Evolutionary conservation across 2,797 vertebrate species (phyloP).

Genomic region (Buphagus erythrorhynchus): DNA sequence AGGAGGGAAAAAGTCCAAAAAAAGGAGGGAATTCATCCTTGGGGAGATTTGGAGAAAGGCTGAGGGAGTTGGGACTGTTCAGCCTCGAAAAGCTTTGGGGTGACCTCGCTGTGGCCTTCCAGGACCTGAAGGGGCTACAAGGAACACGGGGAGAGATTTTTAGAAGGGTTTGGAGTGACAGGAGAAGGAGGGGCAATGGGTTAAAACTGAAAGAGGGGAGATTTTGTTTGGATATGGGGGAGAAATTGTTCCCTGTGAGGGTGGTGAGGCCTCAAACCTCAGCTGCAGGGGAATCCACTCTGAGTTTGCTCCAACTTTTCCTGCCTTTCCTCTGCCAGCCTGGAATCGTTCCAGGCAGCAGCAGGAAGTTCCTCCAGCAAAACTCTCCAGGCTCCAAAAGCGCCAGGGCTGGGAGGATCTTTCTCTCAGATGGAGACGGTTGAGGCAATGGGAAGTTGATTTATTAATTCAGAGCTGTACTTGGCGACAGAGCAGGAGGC

Average conservation of each 20-base stretch:
- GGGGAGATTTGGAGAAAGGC: background rate
- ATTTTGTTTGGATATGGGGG: rapidly evolving
- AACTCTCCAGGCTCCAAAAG: background rate
- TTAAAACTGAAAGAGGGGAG: background rate
- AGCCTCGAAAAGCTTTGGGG: background rate
- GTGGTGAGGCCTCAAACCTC: background rate
- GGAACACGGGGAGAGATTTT: rapidly evolving
- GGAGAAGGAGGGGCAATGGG: rapidly evolving
- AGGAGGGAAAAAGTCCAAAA: background rate
- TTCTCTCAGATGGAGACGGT: background rate
- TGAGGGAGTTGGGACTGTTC: background rate
- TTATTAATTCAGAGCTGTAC: background rate
- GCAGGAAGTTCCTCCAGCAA: background rate
- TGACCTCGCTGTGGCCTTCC: background rate
- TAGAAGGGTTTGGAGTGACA: background rate
- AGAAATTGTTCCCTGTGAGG: background rate
- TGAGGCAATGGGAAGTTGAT: background rate
- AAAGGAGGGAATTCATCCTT: background rate
- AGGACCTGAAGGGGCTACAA: background rate
- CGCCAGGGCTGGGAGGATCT: background rate
- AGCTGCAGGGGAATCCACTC: background rate
- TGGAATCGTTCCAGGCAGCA: background rate
- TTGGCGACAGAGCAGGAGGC: rapidly evolving
- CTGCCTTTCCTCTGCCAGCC: background rate
- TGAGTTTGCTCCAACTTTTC: background rate